Percentiles rank a stretch among this genome's conserved stretches.
These are phyloP conservation scores for Ciconia nigra DNA, from an alignment of 2,797 vertebrate genomes.

Conservation along the genomic window DNA sequence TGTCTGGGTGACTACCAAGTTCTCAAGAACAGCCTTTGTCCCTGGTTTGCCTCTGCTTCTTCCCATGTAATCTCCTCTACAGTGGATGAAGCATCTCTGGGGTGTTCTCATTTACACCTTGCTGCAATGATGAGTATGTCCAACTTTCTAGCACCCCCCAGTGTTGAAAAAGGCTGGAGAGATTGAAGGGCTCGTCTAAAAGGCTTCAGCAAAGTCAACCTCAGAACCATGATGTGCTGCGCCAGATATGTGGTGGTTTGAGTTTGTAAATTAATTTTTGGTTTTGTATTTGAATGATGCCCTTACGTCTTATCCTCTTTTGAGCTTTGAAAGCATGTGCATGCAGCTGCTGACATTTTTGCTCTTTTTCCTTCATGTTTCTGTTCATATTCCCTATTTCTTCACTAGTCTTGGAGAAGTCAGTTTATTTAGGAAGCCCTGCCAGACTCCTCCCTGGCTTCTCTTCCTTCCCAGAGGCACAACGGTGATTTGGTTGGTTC, in stretches of 20 bases:
- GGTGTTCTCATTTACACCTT: neutral
- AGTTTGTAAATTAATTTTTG: constrained; percentile 37
- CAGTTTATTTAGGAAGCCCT: neutral
- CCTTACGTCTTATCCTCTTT: neutral
- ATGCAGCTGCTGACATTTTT: constrained; percentile 53
- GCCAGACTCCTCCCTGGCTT: neutral
- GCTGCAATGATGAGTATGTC: neutral
- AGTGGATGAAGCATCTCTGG: neutral
- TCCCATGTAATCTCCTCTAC: neutral
- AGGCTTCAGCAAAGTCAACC: neutral
- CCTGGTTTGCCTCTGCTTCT: neutral
- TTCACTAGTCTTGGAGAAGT: constrained; percentile 13
- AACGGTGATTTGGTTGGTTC: neutral
- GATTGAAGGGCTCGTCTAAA: neutral
- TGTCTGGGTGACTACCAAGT: neutral
- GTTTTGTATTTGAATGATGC: constrained; percentile 30
- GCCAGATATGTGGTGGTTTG: constrained; percentile 31
- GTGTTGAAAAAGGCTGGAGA: neutral
- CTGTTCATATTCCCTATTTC: neutral
- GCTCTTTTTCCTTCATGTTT: neutral
- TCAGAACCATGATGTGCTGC: constrained; percentile 51
- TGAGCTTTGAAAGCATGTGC: constrained; percentile 64
- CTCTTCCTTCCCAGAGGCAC: neutral
- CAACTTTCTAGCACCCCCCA: neutral
- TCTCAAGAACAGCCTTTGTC: neutral